Evolutionary conservation across 2,797 vertebrate genomes (phyloP), one percentile per base, ranked within the genome.

Genomic region (Neosalanx taihuensis): DNA sequence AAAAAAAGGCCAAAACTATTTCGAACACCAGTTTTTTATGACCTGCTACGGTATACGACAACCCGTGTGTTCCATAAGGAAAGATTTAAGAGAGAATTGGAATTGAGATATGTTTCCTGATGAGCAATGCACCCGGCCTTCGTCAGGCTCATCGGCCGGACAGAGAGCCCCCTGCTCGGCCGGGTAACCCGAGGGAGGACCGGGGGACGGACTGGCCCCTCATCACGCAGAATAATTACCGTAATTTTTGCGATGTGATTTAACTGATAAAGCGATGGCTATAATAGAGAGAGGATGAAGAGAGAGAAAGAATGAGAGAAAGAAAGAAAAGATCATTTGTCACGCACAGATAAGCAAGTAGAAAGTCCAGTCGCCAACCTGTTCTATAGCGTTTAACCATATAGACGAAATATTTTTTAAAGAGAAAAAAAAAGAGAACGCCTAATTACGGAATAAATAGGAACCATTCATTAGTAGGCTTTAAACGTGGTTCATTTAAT

Each of bases 161-260:
- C 51, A 53, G 51, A 5, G 51, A 18, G 51, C 3, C 4, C 51
- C 61, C 37, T 10, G 59, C 20, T 69, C 66, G 61, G 61, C 70
- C 26, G 56, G 64, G 26, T 60, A 58, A n/a, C 18, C n/a, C 64
- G 13, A 56, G 65, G 60, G 66, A 13, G n/a, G 37, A 51, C 31
- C 66, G 41, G 69, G 65, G 58, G 41, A 31, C 35, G 57, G 41
- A 33, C 33, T 33, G 37, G 37, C 53, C 31, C 15, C 18, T n/a
- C 51, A 58, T 63, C 37, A 65, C 62, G 64, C 35, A 70, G 56
- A 68, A 57, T 67, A 46, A 41, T 46, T 59, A 18, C 30, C 64
- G 77, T 67, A 70, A 41, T 67, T 76, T 73, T 70, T 31, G 26
- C 66, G 57, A 67, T 31, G 49, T 5, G 51, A 53, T 53, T 1